These are phyloP conservation scores for Oedothorax gibbosus DNA, from an alignment of 1,140 invertebrate genomes.

Conservation along the genomic window DNA sequence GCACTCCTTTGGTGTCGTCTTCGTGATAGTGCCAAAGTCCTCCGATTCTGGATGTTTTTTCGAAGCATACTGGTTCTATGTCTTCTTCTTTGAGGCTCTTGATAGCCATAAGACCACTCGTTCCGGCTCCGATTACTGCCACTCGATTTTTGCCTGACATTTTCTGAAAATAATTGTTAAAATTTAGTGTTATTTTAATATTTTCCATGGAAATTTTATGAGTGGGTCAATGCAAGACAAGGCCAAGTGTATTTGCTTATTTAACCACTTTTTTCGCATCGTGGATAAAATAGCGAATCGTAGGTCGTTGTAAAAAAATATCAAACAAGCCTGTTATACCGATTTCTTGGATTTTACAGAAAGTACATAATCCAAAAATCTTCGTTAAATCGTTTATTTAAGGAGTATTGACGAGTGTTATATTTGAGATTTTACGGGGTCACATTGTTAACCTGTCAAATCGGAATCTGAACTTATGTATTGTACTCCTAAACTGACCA, in stretches of 20 bases:
- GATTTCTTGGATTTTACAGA: too few species aligned
- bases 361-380: too few species aligned
- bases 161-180: slow-evolving; percentile 37
- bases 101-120: slow-evolving; percentile 59
- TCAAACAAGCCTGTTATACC: too few species aligned
- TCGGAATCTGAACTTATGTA: too few species aligned
- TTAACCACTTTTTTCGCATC: too few species aligned
- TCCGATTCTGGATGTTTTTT: slow-evolving; percentile 69
- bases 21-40: slow-evolving; percentile 72
- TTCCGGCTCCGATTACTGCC: slow-evolving; percentile 70
- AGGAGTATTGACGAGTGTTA: too few species aligned
- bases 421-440: too few species aligned
- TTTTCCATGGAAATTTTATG: neutral
- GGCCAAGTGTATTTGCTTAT: neutral
- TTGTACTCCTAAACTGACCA: too few species aligned
- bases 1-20: slow-evolving; percentile 65
- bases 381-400: too few species aligned
- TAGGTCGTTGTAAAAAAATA: too few species aligned
- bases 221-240: neutral
- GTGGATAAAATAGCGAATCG: too few species aligned
- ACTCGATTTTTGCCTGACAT: slow-evolving; percentile 60
- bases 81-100: slow-evolving; percentile 57
- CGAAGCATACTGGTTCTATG: slow-evolving; percentile 69
- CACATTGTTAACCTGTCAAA: too few species aligned
- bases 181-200: neutral